Percentiles rank a stretch among this genome's conserved stretches.
phyloP scores from a whole-genome alignment of 2,888 invertebrate species.

The Pseudococcus viburni region DNA sequence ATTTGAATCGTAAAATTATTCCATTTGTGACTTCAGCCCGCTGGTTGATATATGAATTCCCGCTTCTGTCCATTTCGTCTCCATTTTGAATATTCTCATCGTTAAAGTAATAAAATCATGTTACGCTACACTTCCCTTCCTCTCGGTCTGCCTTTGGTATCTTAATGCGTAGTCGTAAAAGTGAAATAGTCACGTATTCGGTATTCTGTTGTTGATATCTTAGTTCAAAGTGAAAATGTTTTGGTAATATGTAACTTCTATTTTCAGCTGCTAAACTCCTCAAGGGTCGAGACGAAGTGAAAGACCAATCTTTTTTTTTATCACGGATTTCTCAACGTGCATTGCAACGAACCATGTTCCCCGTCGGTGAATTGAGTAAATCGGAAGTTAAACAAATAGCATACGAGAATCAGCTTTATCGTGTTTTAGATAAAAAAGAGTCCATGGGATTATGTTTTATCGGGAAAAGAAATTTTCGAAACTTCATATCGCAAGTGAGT shows the following conservation, averaged over 20 bases:
- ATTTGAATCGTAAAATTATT: too few species aligned
- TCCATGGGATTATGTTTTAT: slow-evolving; percentile 98
- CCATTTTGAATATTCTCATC: too few species aligned
- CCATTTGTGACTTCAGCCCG: too few species aligned
- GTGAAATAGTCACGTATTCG: too few species aligned
- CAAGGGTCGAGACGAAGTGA: slow-evolving; percentile 80
- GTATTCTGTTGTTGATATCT: too few species aligned
- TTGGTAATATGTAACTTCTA: not conserved
- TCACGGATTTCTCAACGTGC: slow-evolving; percentile 86
- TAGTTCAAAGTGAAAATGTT: too few species aligned
- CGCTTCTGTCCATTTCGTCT: too few species aligned
- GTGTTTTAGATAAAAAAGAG: slow-evolving; percentile 83
- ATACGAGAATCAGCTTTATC: slow-evolving; percentile 77
- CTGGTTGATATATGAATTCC: too few species aligned
- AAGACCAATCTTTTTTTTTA: slow-evolving; percentile 97
- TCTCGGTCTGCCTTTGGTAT: too few species aligned
- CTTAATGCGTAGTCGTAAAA: too few species aligned
- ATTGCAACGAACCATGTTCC: slow-evolving; percentile 89
- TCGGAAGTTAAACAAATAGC: slow-evolving; percentile 86
- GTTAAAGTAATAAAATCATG: too few species aligned
- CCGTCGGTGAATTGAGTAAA: slow-evolving; percentile 85
- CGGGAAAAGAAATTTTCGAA: slow-evolving; percentile 87
- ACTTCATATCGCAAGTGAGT: slow-evolving; percentile 80
- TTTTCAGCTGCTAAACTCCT: slow-evolving; percentile 79
- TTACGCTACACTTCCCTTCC: too few species aligned